Percentiles rank a stretch among this genome's conserved stretches.
These are phyloP conservation scores for Spodoptera litura DNA, from an alignment of 1,140 invertebrate species.

Conservation along the genomic window DNA sequence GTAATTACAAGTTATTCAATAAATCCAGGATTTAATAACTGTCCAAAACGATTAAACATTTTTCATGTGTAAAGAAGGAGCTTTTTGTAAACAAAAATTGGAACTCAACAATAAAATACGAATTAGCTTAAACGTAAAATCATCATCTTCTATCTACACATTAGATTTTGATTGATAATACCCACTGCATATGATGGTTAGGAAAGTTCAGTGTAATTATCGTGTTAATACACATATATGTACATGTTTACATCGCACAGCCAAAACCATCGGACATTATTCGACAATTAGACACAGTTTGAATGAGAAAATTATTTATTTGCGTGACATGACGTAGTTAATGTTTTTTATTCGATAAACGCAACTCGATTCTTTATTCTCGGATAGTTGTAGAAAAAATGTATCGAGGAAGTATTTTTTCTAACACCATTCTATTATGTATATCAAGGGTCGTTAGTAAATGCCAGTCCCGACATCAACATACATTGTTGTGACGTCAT, in stretches of 20 bases:
- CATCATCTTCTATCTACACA: no score
- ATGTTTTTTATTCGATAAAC: slow-evolving; percentile 20
- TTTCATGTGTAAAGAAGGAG: no score
- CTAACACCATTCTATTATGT: slow-evolving; percentile 31
- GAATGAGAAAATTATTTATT: slow-evolving; percentile 9
- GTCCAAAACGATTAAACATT: no score
- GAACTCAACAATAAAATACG: no score
- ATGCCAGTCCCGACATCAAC: slow-evolving; percentile 2
- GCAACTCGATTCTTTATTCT: slow-evolving; percentile 20
- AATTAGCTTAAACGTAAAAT: no score
- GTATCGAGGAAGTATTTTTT: slow-evolving; percentile 33
- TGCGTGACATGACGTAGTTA: background rate
- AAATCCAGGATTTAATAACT: no score
- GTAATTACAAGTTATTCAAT: background rate
- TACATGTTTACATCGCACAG: slow-evolving; percentile 20
- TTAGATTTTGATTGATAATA: no score
- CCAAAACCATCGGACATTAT: slow-evolving; percentile 18
- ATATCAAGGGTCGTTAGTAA: slow-evolving; percentile 28
- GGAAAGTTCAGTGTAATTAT: no score
- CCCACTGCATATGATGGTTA: no score
- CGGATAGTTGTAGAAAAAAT: slow-evolving; percentile 26
- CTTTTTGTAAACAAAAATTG: no score
- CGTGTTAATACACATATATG: background rate
- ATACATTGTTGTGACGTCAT: slow-evolving; percentile 1
- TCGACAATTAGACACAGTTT: slow-evolving; percentile 1